Percentiles rank a stretch among this genome's conserved stretches.
Conservation (phyloP, 1,140 invertebrate genomes). For the Caerostris darwini region DNA sequence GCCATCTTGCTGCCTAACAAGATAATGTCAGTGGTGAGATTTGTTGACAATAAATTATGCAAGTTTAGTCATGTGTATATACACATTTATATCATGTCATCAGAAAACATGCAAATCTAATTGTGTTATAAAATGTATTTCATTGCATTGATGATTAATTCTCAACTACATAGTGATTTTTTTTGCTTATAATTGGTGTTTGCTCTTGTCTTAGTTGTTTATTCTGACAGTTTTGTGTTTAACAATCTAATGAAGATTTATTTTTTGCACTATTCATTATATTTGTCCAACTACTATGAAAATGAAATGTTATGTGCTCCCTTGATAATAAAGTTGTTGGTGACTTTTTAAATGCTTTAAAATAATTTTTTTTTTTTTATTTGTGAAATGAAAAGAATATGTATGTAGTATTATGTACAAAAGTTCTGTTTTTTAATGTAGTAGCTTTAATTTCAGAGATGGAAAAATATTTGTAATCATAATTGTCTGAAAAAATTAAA, state of each 20-base stretch:
- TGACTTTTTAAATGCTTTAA: slow-evolving; percentile 23
- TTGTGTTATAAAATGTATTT: background rate
- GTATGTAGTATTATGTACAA: slow-evolving; percentile 38
- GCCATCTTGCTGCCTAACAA: background rate
- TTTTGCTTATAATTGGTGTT: background rate
- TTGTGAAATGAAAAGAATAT: background rate
- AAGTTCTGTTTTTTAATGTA: slow-evolving; percentile 21
- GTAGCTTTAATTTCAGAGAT: background rate
- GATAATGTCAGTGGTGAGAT: background rate
- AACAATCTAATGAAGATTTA: background rate
- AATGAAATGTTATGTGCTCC: background rate
- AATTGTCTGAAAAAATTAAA: slow-evolving; percentile 41
- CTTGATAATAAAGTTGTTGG: background rate
- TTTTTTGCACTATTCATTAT: background rate
- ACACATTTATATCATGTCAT: background rate
- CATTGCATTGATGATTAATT: background rate
- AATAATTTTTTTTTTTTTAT: background rate
- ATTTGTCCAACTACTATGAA: background rate
- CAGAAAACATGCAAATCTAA: background rate
- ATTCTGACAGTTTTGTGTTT: background rate
- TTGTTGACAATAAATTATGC: background rate
- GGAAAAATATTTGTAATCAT: background rate
- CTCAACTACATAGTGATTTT: background rate
- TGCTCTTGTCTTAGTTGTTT: background rate
- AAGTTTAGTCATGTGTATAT: slow-evolving; percentile 19